Conservation (phyloP, 2,113 vertebrate genomes). For the Nothocercus nigrocapillus region DNA sequence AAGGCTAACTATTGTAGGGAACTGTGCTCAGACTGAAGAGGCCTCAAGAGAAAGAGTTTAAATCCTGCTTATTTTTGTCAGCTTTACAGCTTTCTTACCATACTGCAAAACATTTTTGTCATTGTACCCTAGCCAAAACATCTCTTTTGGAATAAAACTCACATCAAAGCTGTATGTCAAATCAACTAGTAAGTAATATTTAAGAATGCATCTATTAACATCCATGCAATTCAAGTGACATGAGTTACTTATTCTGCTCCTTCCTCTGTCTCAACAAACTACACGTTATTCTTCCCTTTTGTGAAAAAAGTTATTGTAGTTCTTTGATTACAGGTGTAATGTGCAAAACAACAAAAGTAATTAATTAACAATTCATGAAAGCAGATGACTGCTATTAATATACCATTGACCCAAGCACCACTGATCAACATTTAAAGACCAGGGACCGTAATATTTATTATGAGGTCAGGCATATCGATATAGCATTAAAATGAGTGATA, state of each 20-base stretch:
- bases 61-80: constrained; percentile 15
- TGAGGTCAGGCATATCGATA: constrained; percentile 69
- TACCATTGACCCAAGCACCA: constrained; percentile 61
- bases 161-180: background rate
- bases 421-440: constrained; percentile 67
- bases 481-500: constrained; percentile 70
- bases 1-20: background rate
- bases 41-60: background rate
- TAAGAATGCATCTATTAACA: background rate
- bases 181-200: constrained; percentile 5
- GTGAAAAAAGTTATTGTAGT: constrained; percentile 13
- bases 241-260: background rate
- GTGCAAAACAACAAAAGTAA: constrained; percentile 64
- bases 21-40: background rate
- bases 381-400: constrained; percentile 70
- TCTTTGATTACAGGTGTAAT: constrained; percentile 45
- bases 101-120: background rate
- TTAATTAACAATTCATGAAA: constrained; percentile 78
- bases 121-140: background rate
- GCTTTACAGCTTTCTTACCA: background rate
- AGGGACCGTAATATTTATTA: constrained; percentile 64
- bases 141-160: background rate
- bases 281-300: background rate
- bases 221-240: background rate
- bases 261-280: background rate